Percentiles rank a stretch among this genome's conserved stretches.
Evolutionary conservation across 2,113 vertebrate genomes (phyloP).

Genomic region (Phaethon lepturus): DNA sequence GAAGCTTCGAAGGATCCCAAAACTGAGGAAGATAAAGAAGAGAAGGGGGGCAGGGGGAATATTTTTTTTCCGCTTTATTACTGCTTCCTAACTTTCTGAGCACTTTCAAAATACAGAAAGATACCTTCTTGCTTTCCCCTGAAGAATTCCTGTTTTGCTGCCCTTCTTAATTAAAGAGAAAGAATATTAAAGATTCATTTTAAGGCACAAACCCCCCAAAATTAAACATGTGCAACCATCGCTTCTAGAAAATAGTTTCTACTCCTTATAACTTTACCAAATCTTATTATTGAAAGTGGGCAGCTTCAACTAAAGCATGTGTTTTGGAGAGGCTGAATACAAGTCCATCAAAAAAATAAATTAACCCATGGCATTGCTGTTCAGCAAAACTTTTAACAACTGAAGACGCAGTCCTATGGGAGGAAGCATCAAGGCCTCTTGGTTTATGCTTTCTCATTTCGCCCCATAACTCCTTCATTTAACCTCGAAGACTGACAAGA

Average conservation of each 20-base stretch:
- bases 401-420: neutral
- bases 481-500: neutral
- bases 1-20: neutral
- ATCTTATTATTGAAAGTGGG: neutral
- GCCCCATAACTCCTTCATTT: neutral
- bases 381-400: neutral
- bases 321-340: neutral
- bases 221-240: neutral
- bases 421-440: neutral
- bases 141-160: neutral
- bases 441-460: neutral
- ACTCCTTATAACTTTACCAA: neutral
- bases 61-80: neutral
- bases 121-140: neutral
- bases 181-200: neutral
- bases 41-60: neutral
- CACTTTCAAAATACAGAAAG: neutral
- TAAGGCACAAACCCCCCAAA: neutral
- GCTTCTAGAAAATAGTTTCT: neutral
- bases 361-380: rapidly evolving
- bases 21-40: neutral
- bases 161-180: neutral
- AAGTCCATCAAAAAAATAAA: neutral
- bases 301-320: neutral
- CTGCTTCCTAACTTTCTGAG: neutral